A percentile compares a stretch with the other conserved stretches of the same genome.
Evolutionary conservation across 2,888 invertebrate species (phyloP).

Genomic region (Pseudolycoriella hygida): DNA sequence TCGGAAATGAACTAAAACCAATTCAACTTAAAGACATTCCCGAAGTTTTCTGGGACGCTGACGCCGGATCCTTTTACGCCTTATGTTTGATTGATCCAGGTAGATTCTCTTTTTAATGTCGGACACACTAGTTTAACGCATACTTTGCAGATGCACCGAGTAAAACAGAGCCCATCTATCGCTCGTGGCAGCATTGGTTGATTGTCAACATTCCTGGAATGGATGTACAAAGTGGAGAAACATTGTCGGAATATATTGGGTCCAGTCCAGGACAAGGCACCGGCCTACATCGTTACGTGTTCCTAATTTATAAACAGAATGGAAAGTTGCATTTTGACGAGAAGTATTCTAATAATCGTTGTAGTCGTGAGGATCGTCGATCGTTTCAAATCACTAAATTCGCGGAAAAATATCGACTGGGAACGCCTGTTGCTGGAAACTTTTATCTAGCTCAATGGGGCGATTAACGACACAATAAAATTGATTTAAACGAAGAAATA

Average conservation of each 20-base stretch:
- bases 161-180: slow-evolving; percentile 52
- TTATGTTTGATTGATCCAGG: slow-evolving; percentile 51
- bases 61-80: slow-evolving; percentile 17
- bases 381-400: slow-evolving; percentile 41
- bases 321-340: slow-evolving; percentile 28
- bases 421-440: slow-evolving; percentile 62
- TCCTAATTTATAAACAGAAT: slow-evolving; percentile 42
- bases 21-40: slow-evolving; percentile 33
- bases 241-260: slow-evolving; percentile 36
- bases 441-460: slow-evolving; percentile 66
- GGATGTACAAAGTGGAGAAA: slow-evolving; percentile 35
- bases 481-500: too few species aligned
- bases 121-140: too few species aligned
- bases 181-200: slow-evolving; percentile 82
- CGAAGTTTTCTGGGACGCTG: slow-evolving; percentile 17
- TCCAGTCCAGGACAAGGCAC: slow-evolving; percentile 41
- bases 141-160: slow-evolving; percentile 50
- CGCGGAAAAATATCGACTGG: slow-evolving; percentile 54
- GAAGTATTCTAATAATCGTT: slow-evolving; percentile 19
- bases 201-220: slow-evolving; percentile 56
- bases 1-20: slow-evolving; percentile 58
- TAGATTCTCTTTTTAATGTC: too few species aligned
- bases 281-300: slow-evolving; percentile 40
- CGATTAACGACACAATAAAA: slow-evolving; percentile 33
- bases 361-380: slow-evolving; percentile 11